Percentiles rank a stretch among this genome's conserved stretches.
Conservation (phyloP, 2,888 invertebrate genomes). For the Noctuana brunneofusca region DNA sequence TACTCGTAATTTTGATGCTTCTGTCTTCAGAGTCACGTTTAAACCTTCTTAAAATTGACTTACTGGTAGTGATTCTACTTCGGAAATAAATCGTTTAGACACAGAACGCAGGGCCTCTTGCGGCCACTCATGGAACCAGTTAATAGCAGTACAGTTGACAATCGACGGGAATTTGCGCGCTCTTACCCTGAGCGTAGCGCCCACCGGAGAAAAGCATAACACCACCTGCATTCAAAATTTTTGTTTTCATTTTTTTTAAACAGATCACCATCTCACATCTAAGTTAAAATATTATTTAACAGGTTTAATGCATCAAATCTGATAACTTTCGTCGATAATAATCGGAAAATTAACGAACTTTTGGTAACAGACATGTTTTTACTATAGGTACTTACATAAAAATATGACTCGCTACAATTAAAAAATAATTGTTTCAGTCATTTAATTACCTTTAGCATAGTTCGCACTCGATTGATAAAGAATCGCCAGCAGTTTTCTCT, state of each 20-base stretch:
- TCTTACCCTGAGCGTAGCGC: conserved; percentile 92
- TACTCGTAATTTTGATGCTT: not conserved
- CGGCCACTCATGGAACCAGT: conserved; percentile 99
- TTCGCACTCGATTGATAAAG: conserved; percentile 94
- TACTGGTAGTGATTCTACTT: conserved; percentile 89
- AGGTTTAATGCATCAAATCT: no score
- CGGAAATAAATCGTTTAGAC: conserved; percentile 90
- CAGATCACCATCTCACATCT: no score
- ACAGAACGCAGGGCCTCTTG: conserved; percentile 95
- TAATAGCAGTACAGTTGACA: conserved; percentile 95
- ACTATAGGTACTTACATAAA: no score
- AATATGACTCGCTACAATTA: not conserved
- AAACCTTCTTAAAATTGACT: not conserved
- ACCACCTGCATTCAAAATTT: conserved; percentile 87
- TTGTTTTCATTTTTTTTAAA: no score
- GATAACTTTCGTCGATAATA: no score
- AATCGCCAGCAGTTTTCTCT: conserved; percentile 97
- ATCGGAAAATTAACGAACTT: no score
- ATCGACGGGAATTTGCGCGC: conserved; percentile 97
- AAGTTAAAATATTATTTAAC: no score
- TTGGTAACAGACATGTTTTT: no score
- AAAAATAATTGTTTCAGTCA: no score
- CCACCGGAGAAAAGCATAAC: conserved; percentile 97
- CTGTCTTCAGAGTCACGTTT: not conserved
- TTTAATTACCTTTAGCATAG: conserved; percentile 84